Evolutionary conservation across 2,797 vertebrate genomes (phyloP).

Genomic region (Peromyscus eremicus): DNA sequence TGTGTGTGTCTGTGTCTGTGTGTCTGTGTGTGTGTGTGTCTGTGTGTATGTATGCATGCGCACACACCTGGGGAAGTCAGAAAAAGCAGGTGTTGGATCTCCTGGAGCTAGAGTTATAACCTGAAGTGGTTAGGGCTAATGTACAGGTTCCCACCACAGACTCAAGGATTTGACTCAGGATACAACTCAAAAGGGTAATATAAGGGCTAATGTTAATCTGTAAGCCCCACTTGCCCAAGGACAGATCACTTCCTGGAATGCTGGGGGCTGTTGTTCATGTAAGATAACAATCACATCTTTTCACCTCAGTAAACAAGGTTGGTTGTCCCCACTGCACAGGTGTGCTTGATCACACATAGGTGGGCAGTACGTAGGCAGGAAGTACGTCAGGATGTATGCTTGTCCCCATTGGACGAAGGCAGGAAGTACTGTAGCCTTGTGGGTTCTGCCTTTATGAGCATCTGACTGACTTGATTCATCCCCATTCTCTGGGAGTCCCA

Average conservation of each 20-base stretch:
- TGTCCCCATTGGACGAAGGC: not conserved
- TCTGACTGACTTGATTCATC: not conserved
- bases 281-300: not conserved
- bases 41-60: rapidly evolving
- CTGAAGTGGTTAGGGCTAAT: not conserved
- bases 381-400: not conserved
- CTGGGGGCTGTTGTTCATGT: not conserved
- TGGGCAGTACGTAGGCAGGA: not conserved
- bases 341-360: not conserved
- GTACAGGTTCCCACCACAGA: not conserved
- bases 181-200: not conserved
- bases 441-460: not conserved
- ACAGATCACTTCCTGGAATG: not conserved
- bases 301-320: not conserved
- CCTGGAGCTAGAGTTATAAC: not conserved
- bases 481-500: not conserved
- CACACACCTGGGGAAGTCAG: not conserved
- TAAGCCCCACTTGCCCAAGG: not conserved
- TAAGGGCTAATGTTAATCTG: too few relatives aligned
- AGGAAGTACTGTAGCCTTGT: not conserved
- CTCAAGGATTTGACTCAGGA: not conserved
- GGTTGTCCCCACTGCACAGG: not conserved
- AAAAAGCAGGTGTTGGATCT: not conserved
- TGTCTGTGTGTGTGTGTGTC: not conserved
- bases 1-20: not conserved